Conservation (phyloP, 2,888 invertebrate genomes). For the Apamea epomidion region DNA sequence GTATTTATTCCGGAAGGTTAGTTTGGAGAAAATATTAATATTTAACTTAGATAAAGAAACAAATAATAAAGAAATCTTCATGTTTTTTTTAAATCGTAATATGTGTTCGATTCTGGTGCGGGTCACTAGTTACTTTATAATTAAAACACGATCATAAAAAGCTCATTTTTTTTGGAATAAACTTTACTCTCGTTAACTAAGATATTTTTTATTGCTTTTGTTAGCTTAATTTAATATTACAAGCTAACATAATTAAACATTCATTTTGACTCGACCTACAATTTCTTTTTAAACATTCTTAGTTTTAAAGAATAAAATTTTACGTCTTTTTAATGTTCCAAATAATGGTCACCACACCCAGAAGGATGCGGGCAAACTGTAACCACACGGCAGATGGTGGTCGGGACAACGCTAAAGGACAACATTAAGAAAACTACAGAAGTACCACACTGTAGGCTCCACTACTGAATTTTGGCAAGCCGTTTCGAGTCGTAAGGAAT, state of each 20-base stretch:
- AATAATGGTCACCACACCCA: conserved; percentile 50
- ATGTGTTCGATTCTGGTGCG: background rate
- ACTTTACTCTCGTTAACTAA: background rate
- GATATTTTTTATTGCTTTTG: background rate
- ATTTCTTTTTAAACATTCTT: conserved; percentile 29
- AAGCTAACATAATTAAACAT: conserved; percentile 10
- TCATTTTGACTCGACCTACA: conserved; percentile 19
- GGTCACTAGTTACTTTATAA: background rate
- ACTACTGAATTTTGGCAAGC: background rate
- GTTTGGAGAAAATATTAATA: background rate
- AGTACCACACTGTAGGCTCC: conserved; percentile 2
- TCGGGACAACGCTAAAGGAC: conserved; percentile 29
- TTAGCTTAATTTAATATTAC: conserved; percentile 5
- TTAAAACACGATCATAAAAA: background rate
- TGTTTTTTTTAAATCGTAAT: background rate
- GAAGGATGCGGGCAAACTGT: conserved; percentile 71
- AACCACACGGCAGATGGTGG: conserved; percentile 69
- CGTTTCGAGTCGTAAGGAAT: too few species aligned
- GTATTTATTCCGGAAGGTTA: background rate
- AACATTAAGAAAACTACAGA: conserved; percentile 6
- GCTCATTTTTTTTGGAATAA: background rate
- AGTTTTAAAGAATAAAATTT: conserved; percentile 38
- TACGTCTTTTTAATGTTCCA: conserved; percentile 51
- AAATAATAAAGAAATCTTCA: background rate
- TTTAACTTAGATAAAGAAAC: too few species aligned